Conservation (phyloP, 1,140 invertebrate genomes). For the Trialeurodes vaporariorum region DNA sequence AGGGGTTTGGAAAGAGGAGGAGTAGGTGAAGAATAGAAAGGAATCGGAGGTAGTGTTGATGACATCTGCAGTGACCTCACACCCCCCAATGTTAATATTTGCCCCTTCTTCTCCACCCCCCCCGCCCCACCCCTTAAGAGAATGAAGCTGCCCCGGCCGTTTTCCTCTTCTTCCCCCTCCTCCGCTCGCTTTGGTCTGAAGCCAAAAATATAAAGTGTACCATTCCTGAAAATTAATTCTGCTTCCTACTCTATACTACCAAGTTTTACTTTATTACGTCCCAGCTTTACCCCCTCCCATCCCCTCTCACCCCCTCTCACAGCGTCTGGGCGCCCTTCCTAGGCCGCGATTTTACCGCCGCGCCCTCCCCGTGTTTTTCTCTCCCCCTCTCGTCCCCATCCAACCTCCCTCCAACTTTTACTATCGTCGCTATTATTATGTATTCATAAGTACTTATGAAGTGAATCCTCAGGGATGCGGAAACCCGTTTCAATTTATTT, state of each 20-base stretch:
- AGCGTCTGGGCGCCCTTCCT: no score
- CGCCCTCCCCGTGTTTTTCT: no score
- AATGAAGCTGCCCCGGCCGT: neutral
- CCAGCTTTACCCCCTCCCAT: neutral
- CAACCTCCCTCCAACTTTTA: no score
- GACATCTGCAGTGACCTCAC: neutral
- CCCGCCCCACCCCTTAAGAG: neutral
- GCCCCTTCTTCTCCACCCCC: neutral
- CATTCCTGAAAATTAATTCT: neutral
- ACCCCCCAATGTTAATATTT: neutral
- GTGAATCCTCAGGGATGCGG: no score
- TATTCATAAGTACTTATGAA: no score
- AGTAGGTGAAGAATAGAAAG: neutral
- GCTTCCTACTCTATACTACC: neutral
- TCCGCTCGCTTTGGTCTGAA: neutral
- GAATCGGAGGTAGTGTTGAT: neutral
- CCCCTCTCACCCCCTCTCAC: neutral
- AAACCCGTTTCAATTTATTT: no score
- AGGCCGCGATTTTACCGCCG: no score
- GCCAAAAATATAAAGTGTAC: neutral
- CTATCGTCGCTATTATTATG: no score
- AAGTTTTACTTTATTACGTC: slow-evolving; percentile 1
- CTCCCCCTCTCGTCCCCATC: no score
- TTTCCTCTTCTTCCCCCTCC: neutral
- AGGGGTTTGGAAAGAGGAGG: no score